These are phyloP conservation scores for Thymelicus sylvestris DNA, from an alignment of 2,888 invertebrate genomes.

Conservation along the genomic window DNA sequence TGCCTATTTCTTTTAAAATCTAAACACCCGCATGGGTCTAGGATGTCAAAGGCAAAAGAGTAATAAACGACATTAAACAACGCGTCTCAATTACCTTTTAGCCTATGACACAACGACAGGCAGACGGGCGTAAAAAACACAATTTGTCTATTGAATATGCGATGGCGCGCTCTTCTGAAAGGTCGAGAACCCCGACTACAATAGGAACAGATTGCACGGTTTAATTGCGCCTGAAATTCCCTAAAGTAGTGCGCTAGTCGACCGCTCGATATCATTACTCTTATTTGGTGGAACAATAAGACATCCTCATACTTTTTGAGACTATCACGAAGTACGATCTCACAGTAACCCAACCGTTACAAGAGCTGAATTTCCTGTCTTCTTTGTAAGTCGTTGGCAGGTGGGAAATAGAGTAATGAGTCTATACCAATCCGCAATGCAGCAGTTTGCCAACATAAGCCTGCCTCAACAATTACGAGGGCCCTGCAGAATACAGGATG, in stretches of 20 bases:
- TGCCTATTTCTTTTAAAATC: no score
- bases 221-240: constrained; percentile 56
- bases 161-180: constrained; percentile 57
- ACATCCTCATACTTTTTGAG: constrained; percentile 2
- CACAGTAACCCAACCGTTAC: background rate
- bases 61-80: background rate
- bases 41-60: constrained; percentile 6
- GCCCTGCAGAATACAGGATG: no score
- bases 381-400: background rate
- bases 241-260: constrained; percentile 25
- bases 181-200: constrained; percentile 71
- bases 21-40: constrained; percentile 5
- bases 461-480: background rate
- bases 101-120: constrained; percentile 46
- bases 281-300: constrained; percentile 2
- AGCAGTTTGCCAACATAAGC: no score
- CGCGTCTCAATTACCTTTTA: constrained; percentile 41
- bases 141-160: constrained; percentile 65
- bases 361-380: background rate
- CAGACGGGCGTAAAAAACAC: constrained; percentile 54
- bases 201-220: constrained; percentile 63
- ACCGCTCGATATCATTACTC: constrained; percentile 20
- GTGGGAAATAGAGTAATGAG: background rate
- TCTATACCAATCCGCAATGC: no score
- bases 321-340: background rate